Percentiles rank a stretch among this genome's conserved stretches.
These are phyloP conservation scores for Sparus aurata DNA, from an alignment of 2,797 vertebrate species.

Conservation along the genomic window DNA sequence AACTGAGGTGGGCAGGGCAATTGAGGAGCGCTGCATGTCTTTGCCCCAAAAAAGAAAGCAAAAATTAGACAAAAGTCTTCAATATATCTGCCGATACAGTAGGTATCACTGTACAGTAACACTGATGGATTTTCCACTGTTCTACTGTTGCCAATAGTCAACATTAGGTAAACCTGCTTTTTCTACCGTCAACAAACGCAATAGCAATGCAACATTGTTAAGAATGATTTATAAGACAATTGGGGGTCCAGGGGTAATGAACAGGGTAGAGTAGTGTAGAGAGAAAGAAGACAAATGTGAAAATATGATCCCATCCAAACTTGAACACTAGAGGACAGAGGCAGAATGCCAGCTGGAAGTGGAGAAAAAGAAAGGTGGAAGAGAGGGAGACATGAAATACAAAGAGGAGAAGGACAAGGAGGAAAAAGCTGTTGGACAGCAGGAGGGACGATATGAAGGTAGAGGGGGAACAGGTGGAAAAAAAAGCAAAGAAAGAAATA, in stretches of 20 bases:
- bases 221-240: constrained; percentile 31
- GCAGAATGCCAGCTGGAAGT: background rate
- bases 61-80: constrained; percentile 8
- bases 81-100: constrained; percentile 10
- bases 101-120: background rate
- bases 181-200: background rate
- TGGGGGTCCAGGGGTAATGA: constrained; percentile 16
- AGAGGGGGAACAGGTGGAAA: background rate
- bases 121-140: constrained; percentile 17
- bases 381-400: background rate
- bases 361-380: background rate
- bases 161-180: constrained; percentile 3
- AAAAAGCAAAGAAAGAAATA: background rate
- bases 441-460: background rate
- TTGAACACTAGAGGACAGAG: background rate
- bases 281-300: background rate
- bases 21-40: background rate
- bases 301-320: background rate
- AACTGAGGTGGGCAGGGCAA: background rate
- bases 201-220: background rate
- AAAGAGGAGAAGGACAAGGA: background rate
- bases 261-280: background rate
- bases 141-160: constrained; percentile 11
- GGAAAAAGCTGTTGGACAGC: background rate
- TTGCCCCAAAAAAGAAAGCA: background rate